A percentile compares a stretch with the other conserved stretches of the same genome.
Evolutionary conservation across 2,888 invertebrate genomes (phyloP).

Genomic region (Troglohyphantes excavatus): DNA sequence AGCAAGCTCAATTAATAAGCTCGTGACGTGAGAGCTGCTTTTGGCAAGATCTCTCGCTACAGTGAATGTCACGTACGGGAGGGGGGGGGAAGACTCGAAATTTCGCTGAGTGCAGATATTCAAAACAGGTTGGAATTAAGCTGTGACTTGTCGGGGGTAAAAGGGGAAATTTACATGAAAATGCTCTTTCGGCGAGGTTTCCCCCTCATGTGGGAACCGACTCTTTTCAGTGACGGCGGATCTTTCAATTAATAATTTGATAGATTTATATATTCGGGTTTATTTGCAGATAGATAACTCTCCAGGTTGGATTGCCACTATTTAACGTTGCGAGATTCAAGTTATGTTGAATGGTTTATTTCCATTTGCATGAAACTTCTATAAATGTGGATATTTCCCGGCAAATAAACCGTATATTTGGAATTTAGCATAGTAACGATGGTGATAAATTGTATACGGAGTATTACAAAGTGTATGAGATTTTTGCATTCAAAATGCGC

Average conservation of each 20-base stretch:
- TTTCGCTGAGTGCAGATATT: conserved; percentile 70
- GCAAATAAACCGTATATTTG: no score
- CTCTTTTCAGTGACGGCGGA: not conserved
- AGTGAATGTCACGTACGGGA: conserved; percentile 47
- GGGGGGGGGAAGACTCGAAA: conserved; percentile 32
- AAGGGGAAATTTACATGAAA: conserved; percentile 77
- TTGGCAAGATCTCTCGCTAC: conserved; percentile 16
- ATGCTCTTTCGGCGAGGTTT: conserved; percentile 69
- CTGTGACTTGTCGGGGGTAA: conserved; percentile 60
- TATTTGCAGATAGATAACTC: not conserved
- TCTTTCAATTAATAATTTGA: not conserved
- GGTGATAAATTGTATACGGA: no score
- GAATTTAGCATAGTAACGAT: no score
- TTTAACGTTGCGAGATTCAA: not conserved
- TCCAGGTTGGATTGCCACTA: not conserved
- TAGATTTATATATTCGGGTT: not conserved
- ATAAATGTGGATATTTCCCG: not conserved
- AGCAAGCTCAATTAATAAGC: conserved; percentile 53
- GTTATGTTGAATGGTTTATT: not conserved
- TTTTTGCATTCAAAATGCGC: no score
- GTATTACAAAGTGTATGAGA: no score
- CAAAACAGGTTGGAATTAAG: conserved; percentile 78
- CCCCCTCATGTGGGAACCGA: not conserved
- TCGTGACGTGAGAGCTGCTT: conserved; percentile 20
- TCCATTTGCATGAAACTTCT: not conserved